A percentile compares a stretch with the other conserved stretches of the same genome.
Conservation (phyloP, 30 jellyfish, hydroid and myxozoan species). For the Sanderia malayensis region DNA sequence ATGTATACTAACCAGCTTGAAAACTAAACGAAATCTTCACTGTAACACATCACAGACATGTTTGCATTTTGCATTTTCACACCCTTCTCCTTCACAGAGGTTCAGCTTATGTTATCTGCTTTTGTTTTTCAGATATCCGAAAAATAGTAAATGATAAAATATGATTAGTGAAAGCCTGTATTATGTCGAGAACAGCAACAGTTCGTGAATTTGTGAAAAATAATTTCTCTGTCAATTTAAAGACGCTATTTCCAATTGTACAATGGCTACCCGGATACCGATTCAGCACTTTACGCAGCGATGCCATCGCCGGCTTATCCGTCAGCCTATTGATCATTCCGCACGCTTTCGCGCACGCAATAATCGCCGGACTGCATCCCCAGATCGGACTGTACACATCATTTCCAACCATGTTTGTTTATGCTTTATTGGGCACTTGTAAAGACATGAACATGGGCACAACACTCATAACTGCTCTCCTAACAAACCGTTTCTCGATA, state of each 20-base stretch:
- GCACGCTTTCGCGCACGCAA: neutral
- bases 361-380: neutral
- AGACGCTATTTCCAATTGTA: neutral
- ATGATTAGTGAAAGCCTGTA: no score
- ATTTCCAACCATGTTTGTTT: neutral
- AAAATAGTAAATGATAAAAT: no score
- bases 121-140: no score
- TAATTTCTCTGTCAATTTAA: neutral
- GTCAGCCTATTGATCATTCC: slow-evolving; percentile 2
- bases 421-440: neutral
- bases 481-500: neutral
- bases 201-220: neutral
- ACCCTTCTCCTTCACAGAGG: no score
- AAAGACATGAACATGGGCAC: slow-evolving; percentile 4
- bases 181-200: no score
- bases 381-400: neutral
- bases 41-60: no score
- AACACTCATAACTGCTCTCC: neutral
- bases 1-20: no score
- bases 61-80: no score
- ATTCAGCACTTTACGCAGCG: neutral
- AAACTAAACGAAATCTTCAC: no score
- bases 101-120: no score
- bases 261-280: neutral
- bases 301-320: neutral